phyloP scores from a whole-genome alignment of 2,888 invertebrate genomes.

The Kuschelorhynchus macadamiae region DNA sequence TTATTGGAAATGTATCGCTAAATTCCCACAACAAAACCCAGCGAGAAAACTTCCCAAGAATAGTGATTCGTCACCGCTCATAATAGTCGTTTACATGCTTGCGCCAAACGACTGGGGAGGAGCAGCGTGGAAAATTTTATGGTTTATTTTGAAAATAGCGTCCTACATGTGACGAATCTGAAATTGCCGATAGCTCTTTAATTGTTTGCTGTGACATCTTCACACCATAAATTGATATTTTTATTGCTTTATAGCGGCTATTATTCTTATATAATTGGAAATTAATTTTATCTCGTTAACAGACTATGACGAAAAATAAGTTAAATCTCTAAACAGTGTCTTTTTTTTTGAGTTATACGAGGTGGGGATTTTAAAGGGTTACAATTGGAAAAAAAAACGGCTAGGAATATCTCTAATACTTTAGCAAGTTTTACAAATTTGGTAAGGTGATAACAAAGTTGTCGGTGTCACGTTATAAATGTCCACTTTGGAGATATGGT shows the following conservation, averaged over 20 bases:
- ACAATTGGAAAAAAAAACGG: no score
- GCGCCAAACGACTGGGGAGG: constrained; percentile 42
- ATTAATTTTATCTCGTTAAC: not conserved
- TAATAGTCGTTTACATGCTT: constrained; percentile 60
- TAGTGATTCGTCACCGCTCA: constrained; percentile 36
- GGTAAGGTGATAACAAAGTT: no score
- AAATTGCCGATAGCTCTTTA: constrained; percentile 43
- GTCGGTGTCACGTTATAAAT: no score
- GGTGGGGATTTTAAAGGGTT: no score
- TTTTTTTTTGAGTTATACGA: no score
- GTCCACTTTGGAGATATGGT: no score
- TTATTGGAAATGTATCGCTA: no score
- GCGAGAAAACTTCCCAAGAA: constrained; percentile 30
- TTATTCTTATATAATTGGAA: constrained; percentile 9
- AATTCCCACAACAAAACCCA: not conserved
- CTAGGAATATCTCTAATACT: no score
- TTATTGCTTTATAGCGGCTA: constrained; percentile 38
- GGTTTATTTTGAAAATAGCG: constrained; percentile 48
- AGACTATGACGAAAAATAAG: not conserved
- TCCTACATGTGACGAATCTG: constrained; percentile 44
- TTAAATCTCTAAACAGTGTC: no score
- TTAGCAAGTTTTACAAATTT: no score
- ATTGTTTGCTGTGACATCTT: constrained; percentile 47
- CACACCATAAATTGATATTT: constrained; percentile 51
- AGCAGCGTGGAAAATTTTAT: constrained; percentile 44